Evolutionary conservation across 2,888 invertebrate genomes (phyloP).

Genomic region (Alloscopus bannaensis): DNA sequence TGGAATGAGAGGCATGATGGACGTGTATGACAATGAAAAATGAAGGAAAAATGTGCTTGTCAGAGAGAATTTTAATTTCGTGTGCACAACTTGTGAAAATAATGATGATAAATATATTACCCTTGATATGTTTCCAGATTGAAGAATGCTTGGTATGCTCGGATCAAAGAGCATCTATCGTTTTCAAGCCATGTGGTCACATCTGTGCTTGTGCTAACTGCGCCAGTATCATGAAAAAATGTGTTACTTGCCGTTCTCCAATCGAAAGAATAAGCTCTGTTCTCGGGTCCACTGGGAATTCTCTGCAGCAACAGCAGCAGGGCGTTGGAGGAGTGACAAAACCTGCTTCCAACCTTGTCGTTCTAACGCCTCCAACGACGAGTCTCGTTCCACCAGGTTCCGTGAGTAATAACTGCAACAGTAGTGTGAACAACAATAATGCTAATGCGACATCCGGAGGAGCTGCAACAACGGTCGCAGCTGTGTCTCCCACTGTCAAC

Average conservation of each 20-base stretch:
- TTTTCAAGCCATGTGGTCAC: slow-evolving; percentile 97
- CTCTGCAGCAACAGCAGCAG: slow-evolving; percentile 20
- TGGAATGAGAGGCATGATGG: slow-evolving; percentile 19
- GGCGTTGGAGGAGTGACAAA: slow-evolving; percentile 56
- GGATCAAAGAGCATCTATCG: slow-evolving; percentile 91
- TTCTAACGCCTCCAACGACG: slow-evolving; percentile 66
- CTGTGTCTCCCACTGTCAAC: slow-evolving; percentile 29
- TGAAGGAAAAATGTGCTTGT: slow-evolving; percentile 25
- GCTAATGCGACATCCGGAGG: slow-evolving; percentile 43
- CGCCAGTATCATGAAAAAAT: slow-evolving; percentile 97
- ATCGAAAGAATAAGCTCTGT: slow-evolving; percentile 82
- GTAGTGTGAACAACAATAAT: slow-evolving; percentile 60
- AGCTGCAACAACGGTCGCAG: slow-evolving; percentile 27
- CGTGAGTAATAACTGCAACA: slow-evolving; percentile 60
- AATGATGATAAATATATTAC: slow-evolving; percentile 71
- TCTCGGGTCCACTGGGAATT: slow-evolving; percentile 55
- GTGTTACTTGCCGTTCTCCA: slow-evolving; percentile 94
- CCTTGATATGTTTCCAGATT: slow-evolving; percentile 80
- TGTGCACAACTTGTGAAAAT: slow-evolving; percentile 52
- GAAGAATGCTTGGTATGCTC: slow-evolving; percentile 98
- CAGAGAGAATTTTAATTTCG: slow-evolving; percentile 56
- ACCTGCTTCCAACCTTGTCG: slow-evolving; percentile 70
- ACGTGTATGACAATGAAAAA: slow-evolving; percentile 62
- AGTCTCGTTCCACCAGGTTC: slow-evolving; percentile 58
- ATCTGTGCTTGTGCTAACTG: slow-evolving; percentile 91